Conservation (phyloP, 2,888 invertebrate genomes). For the Hedya salicella region DNA sequence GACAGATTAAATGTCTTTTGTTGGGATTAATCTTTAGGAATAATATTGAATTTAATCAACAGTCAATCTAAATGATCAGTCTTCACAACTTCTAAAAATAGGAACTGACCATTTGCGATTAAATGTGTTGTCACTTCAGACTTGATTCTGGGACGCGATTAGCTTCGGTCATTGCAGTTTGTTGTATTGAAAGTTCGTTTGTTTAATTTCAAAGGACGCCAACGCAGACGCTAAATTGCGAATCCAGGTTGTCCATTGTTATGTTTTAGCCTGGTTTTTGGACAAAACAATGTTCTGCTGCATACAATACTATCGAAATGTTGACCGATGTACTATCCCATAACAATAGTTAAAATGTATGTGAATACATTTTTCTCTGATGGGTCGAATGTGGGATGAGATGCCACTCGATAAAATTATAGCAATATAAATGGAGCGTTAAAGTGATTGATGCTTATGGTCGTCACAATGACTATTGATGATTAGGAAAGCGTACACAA, state of each 20-base stretch:
- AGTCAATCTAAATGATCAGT: not conserved
- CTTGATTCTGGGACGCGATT: constrained; percentile 31
- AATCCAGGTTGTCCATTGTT: constrained; percentile 40
- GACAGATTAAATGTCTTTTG: not conserved
- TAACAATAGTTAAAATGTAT: not conserved
- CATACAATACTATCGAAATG: constrained; percentile 8
- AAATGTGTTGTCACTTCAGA: not conserved
- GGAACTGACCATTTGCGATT: too few relatives aligned
- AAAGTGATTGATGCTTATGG: constrained; percentile 31
- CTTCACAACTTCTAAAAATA: constrained; percentile 2
- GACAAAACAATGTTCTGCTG: constrained; percentile 15
- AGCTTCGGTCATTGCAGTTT: constrained; percentile 8
- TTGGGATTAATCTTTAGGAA: not conserved
- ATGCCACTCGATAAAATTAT: constrained; percentile 8
- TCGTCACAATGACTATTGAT: constrained; percentile 20
- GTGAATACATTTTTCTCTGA: not conserved
- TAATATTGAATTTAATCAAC: not conserved
- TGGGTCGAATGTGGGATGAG: constrained; percentile 3
- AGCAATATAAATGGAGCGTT: constrained; percentile 19
- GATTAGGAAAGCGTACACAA: constrained; percentile 25
- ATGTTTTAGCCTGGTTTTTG: constrained; percentile 12
- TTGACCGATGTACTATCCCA: not conserved
- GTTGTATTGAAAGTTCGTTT: constrained; percentile 15
- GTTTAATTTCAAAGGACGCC: constrained; percentile 24
- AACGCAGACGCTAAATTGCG: constrained; percentile 17